Evolutionary conservation across 2,888 invertebrate genomes (phyloP), one percentile per base, ranked within the genome.

Genomic region (Augochlorella aurata): DNA sequence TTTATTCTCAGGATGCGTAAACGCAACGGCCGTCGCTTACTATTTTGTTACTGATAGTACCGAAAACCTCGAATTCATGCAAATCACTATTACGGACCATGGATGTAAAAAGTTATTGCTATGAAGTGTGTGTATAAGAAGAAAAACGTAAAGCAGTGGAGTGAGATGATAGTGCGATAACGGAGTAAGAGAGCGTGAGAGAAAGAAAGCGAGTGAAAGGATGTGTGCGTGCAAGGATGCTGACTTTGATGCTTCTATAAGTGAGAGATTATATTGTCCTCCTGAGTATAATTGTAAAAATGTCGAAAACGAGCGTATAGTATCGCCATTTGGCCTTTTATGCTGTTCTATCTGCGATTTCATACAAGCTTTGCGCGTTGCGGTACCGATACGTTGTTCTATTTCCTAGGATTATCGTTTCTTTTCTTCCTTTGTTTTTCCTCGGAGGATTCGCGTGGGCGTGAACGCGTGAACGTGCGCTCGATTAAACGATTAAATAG

Each of bases 341-440:
- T 90, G 91, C 91, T 92, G 88, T 92, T 92, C 90, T 92, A 91
- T 90, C 90, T 91, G 92, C 91, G 90, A 92, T 90, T 92, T 88
- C 89, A 89, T 91, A 91, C 84, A 90, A 89, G 91, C 90, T 92
- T 92, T 91, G 92, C 90, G 88, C 90, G 90, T 38, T 18, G 63
- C 65, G 12, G 65, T 65, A 44, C 38, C 90, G 87, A 90, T 92
- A 91, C 92, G 65, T 65, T 65, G 4, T 24, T 92, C 91, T 91
- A 89, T 88, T 89, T 91, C 82, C 70, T 70, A 50, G 63, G 24
- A 24, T 72, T 44, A 54, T 38, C 87, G 18, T 88, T 88, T 89
- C 89, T 83, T 84, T 81, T 89, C 86, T 88, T 54, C 21, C 21
- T 21, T 12, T 14, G 7, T 58, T 14, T 14, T 16, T 29, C 24